A percentile compares a stretch with the other conserved stretches of the same genome.
These are phyloP conservation scores for Pomacea canaliculata DNA, from an alignment of 2,888 invertebrate species.

Conservation along the genomic window DNA sequence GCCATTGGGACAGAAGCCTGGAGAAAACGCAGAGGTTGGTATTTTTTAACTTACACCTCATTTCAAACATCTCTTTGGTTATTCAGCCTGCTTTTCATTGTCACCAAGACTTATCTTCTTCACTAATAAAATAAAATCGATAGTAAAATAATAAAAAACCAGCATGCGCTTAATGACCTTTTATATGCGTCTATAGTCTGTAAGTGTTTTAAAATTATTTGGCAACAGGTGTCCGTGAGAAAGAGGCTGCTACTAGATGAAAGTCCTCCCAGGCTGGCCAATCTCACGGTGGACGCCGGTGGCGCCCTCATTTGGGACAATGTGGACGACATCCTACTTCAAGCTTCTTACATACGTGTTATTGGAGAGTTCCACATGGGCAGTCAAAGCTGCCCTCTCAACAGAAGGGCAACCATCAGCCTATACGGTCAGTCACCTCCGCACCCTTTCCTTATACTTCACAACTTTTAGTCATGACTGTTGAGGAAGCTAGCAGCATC, in stretches of 20 bases:
- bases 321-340: constrained; percentile 25
- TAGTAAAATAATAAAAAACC: no score
- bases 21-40: neutral
- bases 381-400: constrained; percentile 34
- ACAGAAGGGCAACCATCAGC: constrained; percentile 32
- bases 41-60: neutral
- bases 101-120: no score
- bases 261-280: constrained; percentile 25
- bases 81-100: no score
- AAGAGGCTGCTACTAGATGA: constrained; percentile 30
- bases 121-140: no score
- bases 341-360: constrained; percentile 34
- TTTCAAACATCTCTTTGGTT: no score
- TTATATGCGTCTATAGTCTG: no score
- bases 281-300: constrained; percentile 24
- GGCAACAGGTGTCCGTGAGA: constrained; percentile 9
- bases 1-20: neutral
- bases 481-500: neutral
- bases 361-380: constrained; percentile 39
- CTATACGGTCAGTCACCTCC: constrained; percentile 27
- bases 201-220: neutral
- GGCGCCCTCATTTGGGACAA: constrained; percentile 32
- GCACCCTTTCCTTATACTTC: neutral
- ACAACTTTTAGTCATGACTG: neutral
- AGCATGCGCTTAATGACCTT: no score